A percentile compares a stretch with the other conserved stretches of the same genome.
phyloP scores from a whole-genome alignment of 2,888 invertebrate genomes.

The Platynereis dumerilii region DNA sequence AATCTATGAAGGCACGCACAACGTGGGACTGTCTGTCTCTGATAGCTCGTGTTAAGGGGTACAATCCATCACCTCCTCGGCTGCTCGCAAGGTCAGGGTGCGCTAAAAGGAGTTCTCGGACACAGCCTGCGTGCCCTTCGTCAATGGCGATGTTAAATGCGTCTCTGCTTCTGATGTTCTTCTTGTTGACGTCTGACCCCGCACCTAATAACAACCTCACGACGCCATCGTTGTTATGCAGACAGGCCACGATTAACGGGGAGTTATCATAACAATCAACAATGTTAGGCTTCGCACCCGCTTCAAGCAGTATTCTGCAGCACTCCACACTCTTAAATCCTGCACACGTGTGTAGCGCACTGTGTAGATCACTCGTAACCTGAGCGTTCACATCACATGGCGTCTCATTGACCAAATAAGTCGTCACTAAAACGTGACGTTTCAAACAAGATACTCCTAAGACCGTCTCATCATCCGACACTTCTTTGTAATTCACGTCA shows the following conservation, averaged over 20 bases:
- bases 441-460: constrained; percentile 1
- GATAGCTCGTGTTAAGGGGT: neutral
- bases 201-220: neutral
- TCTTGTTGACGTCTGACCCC: neutral
- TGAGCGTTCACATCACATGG: neutral
- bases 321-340: neutral
- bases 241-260: neutral
- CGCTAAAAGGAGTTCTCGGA: constrained; percentile 4
- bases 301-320: neutral
- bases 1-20: constrained; percentile 2
- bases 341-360: neutral
- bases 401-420: neutral
- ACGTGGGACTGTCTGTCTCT: neutral
- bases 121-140: neutral
- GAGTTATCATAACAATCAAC: neutral
- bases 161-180: neutral
- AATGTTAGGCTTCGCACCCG: neutral
- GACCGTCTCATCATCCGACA: neutral
- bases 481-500: neutral
- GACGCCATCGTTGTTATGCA: neutral
- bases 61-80: constrained; percentile 1
- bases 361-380: neutral
- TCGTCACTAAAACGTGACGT: neutral
- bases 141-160: constrained; percentile 1
- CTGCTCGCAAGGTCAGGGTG: neutral